These are phyloP conservation scores for Calephelis nemesis DNA, from an alignment of 1,140 invertebrate genomes.

Conservation along the genomic window DNA sequence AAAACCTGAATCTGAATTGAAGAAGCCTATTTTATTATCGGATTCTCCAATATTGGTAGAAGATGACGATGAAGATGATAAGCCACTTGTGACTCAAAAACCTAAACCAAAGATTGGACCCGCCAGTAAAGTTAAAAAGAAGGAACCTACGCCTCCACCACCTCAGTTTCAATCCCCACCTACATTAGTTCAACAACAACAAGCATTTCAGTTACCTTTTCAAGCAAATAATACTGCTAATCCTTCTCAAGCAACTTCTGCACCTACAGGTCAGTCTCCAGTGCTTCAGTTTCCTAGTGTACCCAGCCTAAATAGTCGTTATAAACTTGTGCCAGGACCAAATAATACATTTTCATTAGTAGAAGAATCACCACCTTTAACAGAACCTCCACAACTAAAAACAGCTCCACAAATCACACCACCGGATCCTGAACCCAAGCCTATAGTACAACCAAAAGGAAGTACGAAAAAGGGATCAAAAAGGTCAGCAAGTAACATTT, in stretches of 20 bases:
- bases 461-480: neutral
- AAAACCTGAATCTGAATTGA: conserved; percentile 34
- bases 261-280: conserved; percentile 26
- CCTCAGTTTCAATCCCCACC: neutral
- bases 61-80: conserved; percentile 29
- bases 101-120: conserved; percentile 61
- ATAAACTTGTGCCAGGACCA: conserved; percentile 61
- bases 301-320: conserved; percentile 52
- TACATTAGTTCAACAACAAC: conserved; percentile 13
- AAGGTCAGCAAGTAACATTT: conserved; percentile 8
- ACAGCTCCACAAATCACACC: neutral
- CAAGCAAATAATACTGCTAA: conserved; percentile 24
- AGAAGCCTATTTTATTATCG: conserved; percentile 26
- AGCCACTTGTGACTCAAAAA: conserved; percentile 36
- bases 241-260: neutral
- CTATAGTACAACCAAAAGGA: conserved; percentile 21
- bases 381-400: neutral
- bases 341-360: conserved; percentile 67
- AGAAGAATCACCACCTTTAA: conserved; percentile 39
- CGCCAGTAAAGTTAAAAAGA: conserved; percentile 54
- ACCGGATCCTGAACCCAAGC: neutral
- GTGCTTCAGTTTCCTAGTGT: conserved; percentile 46
- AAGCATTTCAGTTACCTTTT: neutral
- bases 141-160: conserved; percentile 13
- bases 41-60: conserved; percentile 34